A percentile compares a stretch with the other conserved stretches of the same genome.
Conservation (phyloP, 30 jellyfish, hydroid and myxozoan species). For the Cassiopea xamachana region DNA sequence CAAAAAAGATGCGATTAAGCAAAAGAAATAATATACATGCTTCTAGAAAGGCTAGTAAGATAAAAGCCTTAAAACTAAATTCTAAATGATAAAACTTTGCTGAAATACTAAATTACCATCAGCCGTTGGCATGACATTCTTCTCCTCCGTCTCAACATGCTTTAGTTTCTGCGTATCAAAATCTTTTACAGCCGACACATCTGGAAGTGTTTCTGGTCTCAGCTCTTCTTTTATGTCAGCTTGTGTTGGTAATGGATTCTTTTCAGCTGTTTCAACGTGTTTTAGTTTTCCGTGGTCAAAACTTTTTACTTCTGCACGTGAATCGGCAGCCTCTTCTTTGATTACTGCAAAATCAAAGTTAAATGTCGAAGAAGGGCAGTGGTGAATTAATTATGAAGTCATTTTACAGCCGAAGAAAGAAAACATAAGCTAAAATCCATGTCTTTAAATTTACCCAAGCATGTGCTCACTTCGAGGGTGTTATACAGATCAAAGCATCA, state of each 20-base stretch:
- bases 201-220: constrained; percentile 84
- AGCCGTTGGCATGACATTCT: constrained; percentile 77
- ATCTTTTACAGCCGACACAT: constrained; percentile 81
- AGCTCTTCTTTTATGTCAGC: constrained; percentile 83
- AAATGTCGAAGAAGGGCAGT: too few relatives aligned
- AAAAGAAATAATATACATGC: too few relatives aligned
- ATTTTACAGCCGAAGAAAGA: too few relatives aligned
- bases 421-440: too few relatives aligned
- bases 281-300: constrained; percentile 82
- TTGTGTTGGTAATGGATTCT: constrained; percentile 93
- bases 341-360: constrained; percentile 56
- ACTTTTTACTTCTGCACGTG: constrained; percentile 88
- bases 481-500: too few relatives aligned
- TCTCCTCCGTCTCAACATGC: constrained; percentile 82
- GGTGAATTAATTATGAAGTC: too few relatives aligned
- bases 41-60: too few relatives aligned
- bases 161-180: constrained; percentile 74
- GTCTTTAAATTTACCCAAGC: too few relatives aligned
- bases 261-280: constrained; percentile 95
- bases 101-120: constrained; percentile 41
- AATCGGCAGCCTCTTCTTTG: constrained; percentile 78
- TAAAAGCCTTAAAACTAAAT: too few relatives aligned
- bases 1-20: too few relatives aligned
- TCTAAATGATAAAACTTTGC: too few relatives aligned
- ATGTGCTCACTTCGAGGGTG: too few relatives aligned